Evolutionary conservation across 2,888 invertebrate genomes (phyloP).

Genomic region (Tetanocera ferruginea): DNA sequence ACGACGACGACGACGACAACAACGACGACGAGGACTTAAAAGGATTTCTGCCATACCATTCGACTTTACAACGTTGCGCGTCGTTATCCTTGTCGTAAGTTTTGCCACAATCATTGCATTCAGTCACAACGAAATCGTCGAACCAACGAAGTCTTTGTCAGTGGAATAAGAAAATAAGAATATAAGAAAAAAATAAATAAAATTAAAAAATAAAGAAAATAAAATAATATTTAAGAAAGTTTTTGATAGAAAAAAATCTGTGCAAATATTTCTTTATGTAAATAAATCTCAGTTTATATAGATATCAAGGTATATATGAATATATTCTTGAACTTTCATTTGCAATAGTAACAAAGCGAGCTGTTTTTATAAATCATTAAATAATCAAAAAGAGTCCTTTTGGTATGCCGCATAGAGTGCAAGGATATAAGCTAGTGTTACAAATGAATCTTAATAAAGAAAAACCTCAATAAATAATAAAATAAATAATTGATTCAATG

Average conservation of each 20-base stretch:
- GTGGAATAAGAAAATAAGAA: background rate
- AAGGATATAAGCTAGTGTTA: too few species aligned
- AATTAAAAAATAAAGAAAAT: background rate
- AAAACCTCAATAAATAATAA: too few species aligned
- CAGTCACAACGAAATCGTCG: constrained; percentile 64
- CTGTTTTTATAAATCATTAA: too few species aligned
- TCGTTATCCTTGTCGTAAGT: constrained; percentile 63
- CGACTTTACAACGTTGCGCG: constrained; percentile 47
- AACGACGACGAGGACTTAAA: background rate
- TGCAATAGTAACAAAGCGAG: too few species aligned
- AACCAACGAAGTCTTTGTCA: constrained; percentile 53
- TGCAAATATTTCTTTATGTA: background rate
- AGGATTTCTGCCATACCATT: background rate
- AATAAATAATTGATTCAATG: too few species aligned
- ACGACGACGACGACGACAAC: constrained; percentile 1
- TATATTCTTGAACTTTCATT: too few species aligned
- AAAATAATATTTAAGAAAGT: background rate
- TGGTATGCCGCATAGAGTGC: too few species aligned
- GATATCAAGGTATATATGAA: too few species aligned
- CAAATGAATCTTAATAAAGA: too few species aligned
- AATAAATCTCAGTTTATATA: too few species aligned
- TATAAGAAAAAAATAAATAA: background rate
- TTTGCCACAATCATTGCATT: constrained; percentile 62
- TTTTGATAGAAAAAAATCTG: constrained; percentile 1
- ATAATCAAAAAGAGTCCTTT: too few species aligned